Evolutionary conservation across 2,797 vertebrate genomes (phyloP).

Genomic region (Acanthurus tractus): DNA sequence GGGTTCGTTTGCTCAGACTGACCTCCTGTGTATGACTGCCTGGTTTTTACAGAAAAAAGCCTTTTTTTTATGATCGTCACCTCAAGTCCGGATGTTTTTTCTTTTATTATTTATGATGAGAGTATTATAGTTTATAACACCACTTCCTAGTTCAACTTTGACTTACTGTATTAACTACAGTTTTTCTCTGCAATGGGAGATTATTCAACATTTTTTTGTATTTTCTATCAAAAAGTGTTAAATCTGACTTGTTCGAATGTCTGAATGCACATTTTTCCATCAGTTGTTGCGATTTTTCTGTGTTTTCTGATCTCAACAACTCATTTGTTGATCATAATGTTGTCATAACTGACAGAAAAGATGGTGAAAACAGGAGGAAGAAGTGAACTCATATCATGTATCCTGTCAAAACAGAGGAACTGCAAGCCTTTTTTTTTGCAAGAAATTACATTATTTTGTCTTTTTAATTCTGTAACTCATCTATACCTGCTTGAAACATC

Average conservation of each 20-base stretch:
- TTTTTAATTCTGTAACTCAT: not conserved
- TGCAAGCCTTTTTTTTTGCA: not conserved
- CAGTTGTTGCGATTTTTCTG: not conserved
- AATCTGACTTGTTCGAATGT: too few species aligned
- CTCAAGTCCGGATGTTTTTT: too few species aligned
- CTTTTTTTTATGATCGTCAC: too few species aligned
- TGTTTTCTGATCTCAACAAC: not conserved
- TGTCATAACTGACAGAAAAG: not conserved
- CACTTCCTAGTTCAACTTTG: not conserved
- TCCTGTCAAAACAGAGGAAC: not conserved
- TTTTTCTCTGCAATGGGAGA: not conserved
- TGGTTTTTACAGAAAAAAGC: too few species aligned
- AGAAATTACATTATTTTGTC: not conserved
- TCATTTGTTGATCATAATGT: not conserved
- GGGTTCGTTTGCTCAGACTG: too few species aligned
- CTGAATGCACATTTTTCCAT: not conserved
- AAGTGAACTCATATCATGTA: not conserved
- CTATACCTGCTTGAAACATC: not conserved
- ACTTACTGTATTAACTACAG: not conserved
- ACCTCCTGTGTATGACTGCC: too few species aligned
- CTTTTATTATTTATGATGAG: too few species aligned
- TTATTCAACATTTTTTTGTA: not conserved
- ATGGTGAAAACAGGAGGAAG: not conserved
- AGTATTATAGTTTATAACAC: not conserved
- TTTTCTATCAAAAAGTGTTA: not conserved